Conservation (phyloP, 1,140 invertebrate species). For the Drosophila kohkoa region DNA sequence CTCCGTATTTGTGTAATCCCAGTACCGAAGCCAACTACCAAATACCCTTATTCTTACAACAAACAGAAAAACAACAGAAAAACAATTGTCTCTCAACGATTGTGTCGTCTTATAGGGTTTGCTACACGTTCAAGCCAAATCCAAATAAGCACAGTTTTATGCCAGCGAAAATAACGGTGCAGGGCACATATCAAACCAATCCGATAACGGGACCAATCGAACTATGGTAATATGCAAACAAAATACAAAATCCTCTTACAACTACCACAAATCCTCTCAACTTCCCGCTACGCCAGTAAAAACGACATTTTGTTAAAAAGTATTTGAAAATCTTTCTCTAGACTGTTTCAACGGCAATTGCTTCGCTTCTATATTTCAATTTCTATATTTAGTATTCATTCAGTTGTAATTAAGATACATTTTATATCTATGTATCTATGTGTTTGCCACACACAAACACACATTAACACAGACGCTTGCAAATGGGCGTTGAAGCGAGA, state of each 20-base stretch:
- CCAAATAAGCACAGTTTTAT: constrained; percentile 84
- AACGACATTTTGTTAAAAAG: no score
- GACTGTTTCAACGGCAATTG: not conserved
- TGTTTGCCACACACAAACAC: no score
- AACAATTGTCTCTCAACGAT: constrained; percentile 25
- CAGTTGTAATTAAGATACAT: constrained; percentile 27
- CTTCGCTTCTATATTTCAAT: not conserved
- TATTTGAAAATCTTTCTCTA: no score
- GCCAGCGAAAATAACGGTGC: constrained; percentile 83
- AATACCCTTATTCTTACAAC: not conserved
- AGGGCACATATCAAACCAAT: constrained; percentile 83
- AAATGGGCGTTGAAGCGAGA: constrained; percentile 24
- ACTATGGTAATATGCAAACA: constrained; percentile 78
- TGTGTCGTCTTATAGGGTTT: constrained; percentile 79
- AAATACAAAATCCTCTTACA: constrained; percentile 8
- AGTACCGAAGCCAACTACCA: not conserved
- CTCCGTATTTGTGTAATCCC: no score
- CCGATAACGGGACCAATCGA: constrained; percentile 84
- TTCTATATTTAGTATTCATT: constrained; percentile 6
- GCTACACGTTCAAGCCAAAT: constrained; percentile 84
- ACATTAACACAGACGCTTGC: not conserved
- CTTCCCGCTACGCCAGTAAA: no score
- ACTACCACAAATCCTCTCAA: not conserved
- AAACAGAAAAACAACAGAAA: not conserved
- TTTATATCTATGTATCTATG: not conserved